Evolutionary conservation across 2,113 vertebrate species (phyloP), one percentile per base, ranked within the genome.

Genomic region (Thunnus thynnus): DNA sequence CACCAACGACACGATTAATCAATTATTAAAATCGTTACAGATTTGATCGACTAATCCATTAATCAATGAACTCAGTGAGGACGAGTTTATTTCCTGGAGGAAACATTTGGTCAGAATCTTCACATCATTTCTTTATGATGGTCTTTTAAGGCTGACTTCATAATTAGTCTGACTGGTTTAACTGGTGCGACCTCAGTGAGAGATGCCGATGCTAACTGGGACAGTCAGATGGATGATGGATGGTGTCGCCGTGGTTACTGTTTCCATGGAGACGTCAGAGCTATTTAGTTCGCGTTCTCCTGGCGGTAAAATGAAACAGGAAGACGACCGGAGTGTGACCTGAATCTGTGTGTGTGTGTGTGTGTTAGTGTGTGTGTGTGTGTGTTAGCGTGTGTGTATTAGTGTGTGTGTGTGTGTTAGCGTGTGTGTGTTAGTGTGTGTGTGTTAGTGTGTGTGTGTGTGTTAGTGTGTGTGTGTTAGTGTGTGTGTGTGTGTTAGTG

Each of bases 251-350:
- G 1, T 76, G 86, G 89, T 78, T 68, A 89, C 88, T 1, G 84
- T 92, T 78, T 62, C 86, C 84, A 84, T 80, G 66, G 89, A 7
- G 18, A 91, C 60, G 13, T 17, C 51, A 62, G 66, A 63, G 41
- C 17, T 47, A 65, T 22, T 61, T 22, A 5, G 25, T 36, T 8
- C n/a, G 0, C 17, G 25, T 65, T 25, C 32, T 57, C 41, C 51
- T 51, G 67, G 71, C 0, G 12, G 65, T 57, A 75, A 3, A 20
- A 18, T 30, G 72, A 61, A 61, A 41, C 36, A 36, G 56, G 63
- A 51, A 3, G 0, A 0, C n/a, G 63, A 76, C 70, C 73, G 41
- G 48, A 25, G 17, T 25, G n/a, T 13, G 18, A 67, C 25, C 62
- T 1, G 11, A 5, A 30, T 58, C 36, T 70, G 17, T 20, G 66